Percentiles rank a stretch among this genome's conserved stretches.
Conservation (phyloP, 2,797 vertebrate genomes). For the Pseudochirops corinnae region DNA sequence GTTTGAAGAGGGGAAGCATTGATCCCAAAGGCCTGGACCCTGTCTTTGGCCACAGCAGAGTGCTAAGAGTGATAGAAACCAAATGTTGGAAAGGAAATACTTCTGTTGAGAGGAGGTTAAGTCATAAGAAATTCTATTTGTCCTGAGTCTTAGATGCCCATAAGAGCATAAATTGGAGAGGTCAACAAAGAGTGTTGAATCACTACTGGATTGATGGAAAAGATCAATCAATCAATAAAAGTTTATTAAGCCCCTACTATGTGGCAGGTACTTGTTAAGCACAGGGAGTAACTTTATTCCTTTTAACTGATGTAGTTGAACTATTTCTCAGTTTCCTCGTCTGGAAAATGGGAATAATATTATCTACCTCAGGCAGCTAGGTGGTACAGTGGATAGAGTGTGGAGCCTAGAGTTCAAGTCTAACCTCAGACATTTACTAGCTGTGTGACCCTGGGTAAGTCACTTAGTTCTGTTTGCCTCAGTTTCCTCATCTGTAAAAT, state of each 20-base stretch:
- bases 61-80: conserved; percentile 31
- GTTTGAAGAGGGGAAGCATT: not conserved
- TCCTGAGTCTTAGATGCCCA: not conserved
- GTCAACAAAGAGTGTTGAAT: not conserved
- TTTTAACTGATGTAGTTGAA: not conserved
- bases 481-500: not conserved
- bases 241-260: not conserved
- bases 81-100: conserved; percentile 4
- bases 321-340: not conserved
- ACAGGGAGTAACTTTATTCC: not conserved
- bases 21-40: not conserved
- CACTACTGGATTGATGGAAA: not conserved
- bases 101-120: not conserved
- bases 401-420: not conserved
- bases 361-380: not conserved
- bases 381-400: not conserved
- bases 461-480: not conserved
- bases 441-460: not conserved
- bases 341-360: not conserved
- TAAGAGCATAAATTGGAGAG: not conserved
- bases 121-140: not conserved
- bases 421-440: not conserved
- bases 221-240: not conserved
- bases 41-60: conserved; percentile 20
- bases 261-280: not conserved